Evolutionary conservation across 2,797 vertebrate species (phyloP).

Genomic region (Cygnus olor): DNA sequence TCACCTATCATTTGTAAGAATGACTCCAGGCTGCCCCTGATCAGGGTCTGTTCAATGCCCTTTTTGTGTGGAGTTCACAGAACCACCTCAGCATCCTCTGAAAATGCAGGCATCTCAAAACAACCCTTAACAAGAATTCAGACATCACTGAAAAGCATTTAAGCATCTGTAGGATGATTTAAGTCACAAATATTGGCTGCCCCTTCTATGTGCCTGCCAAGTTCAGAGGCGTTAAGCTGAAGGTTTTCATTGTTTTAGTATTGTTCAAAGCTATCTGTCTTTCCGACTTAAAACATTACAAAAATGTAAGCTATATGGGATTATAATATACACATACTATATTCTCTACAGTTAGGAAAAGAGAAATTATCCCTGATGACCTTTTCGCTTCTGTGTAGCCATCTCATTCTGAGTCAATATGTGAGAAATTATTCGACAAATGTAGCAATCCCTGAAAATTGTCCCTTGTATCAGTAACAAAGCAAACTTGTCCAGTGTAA

Average conservation of each 20-base stretch:
- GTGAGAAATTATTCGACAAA: not conserved
- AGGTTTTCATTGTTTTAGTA: not conserved
- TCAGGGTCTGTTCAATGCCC: not conserved
- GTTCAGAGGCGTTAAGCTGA: constrained; percentile 11
- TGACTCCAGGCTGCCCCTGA: not conserved
- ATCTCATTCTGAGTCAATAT: not conserved
- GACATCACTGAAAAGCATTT: not conserved
- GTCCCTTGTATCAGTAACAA: not conserved
- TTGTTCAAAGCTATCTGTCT: constrained; percentile 30
- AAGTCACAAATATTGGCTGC: not conserved
- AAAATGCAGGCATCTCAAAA: not conserved
- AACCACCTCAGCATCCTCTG: not conserved
- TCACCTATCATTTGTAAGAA: not conserved
- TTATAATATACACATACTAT: not conserved
- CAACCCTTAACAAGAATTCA: not conserved
- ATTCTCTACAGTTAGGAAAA: not conserved
- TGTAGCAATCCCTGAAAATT: not conserved
- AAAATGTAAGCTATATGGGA: not conserved
- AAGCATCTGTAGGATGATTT: not conserved
- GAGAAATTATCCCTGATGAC: not conserved
- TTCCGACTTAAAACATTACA: constrained; percentile 19
- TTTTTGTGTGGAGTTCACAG: not conserved
- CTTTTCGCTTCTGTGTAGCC: not conserved
- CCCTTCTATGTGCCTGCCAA: not conserved
- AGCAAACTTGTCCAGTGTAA: not conserved